These are phyloP conservation scores for Tribolium freemani DNA, from an alignment of 2,888 invertebrate species.

Conservation along the genomic window DNA sequence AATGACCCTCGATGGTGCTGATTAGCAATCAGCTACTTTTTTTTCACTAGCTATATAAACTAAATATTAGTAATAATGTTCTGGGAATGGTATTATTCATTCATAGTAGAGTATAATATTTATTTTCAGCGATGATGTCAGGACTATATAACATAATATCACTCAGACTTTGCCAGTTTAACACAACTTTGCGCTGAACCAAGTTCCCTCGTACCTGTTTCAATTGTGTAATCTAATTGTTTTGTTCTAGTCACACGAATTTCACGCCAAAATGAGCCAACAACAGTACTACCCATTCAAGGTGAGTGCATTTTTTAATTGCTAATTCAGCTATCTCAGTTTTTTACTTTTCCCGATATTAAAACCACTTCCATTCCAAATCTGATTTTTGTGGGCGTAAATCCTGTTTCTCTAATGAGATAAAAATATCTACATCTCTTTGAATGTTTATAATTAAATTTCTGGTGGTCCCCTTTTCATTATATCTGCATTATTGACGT, in stretches of 20 bases:
- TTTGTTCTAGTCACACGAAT: slow-evolving; percentile 54
- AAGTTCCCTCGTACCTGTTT: slow-evolving; percentile 48
- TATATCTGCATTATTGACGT: not conserved
- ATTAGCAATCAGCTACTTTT: not conserved
- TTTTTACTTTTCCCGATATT: not conserved
- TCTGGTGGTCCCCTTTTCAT: not conserved
- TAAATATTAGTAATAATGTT: slow-evolving; percentile 26
- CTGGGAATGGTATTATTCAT: slow-evolving; percentile 48
- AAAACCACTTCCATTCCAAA: not conserved
- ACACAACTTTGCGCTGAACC: not conserved
- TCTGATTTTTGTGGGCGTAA: not conserved
- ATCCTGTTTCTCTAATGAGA: not conserved
- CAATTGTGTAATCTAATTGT: slow-evolving; percentile 42
- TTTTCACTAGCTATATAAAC: not conserved
- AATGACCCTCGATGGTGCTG: not conserved
- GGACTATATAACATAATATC: slow-evolving; percentile 43
- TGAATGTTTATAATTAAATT: not conserved
- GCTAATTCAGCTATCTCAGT: not conserved
- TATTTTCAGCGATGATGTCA: slow-evolving; percentile 61
- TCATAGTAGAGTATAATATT: slow-evolving; percentile 49
- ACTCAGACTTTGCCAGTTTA: slow-evolving; percentile 36
- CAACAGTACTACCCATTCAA: slow-evolving; percentile 91
- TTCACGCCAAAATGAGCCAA: slow-evolving; percentile 67
- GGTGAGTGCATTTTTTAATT: slow-evolving; percentile 70
- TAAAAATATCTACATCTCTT: not conserved